Conservation (phyloP, 2,797 vertebrate species). For the Girardinus metallicus region DNA sequence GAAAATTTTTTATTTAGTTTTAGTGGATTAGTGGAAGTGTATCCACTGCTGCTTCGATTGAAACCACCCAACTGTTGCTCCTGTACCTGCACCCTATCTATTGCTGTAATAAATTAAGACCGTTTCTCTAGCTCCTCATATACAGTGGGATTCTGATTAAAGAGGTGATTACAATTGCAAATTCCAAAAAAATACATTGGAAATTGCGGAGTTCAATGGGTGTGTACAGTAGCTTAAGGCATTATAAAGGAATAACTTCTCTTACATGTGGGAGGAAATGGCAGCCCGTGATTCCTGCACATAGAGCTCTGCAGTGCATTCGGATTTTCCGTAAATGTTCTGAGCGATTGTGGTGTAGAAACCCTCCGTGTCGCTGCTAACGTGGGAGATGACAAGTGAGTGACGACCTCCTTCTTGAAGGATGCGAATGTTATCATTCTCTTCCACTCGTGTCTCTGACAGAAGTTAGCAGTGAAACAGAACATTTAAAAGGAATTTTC, state of each 20-base stretch:
- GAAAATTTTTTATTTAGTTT: too few species aligned
- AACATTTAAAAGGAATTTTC: background rate
- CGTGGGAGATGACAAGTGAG: conserved; percentile 86
- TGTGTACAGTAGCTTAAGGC: background rate
- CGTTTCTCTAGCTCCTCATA: too few species aligned
- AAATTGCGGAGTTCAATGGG: background rate
- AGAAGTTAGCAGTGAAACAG: background rate
- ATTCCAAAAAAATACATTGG: background rate
- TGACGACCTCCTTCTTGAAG: conserved; percentile 87
- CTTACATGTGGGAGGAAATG: conserved; percentile 91
- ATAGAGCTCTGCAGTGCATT: conserved; percentile 91
- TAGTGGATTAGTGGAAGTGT: too few species aligned
- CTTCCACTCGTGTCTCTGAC: conserved; percentile 84
- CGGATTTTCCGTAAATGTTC: conserved; percentile 85
- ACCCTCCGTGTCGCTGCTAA: conserved; percentile 87
- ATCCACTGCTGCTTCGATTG: background rate
- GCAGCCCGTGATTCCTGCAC: conserved; percentile 89
- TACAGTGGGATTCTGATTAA: too few species aligned
- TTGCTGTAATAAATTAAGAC: too few species aligned
- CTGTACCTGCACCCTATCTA: background rate
- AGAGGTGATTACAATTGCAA: background rate
- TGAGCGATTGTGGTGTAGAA: conserved; percentile 86
- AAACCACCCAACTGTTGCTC: background rate
- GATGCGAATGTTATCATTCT: conserved; percentile 84
- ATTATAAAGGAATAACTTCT: background rate